Base-by-base conservation (phyloP, 1,140 invertebrate genomes). In the Lasioglossum albipes region DNA sequence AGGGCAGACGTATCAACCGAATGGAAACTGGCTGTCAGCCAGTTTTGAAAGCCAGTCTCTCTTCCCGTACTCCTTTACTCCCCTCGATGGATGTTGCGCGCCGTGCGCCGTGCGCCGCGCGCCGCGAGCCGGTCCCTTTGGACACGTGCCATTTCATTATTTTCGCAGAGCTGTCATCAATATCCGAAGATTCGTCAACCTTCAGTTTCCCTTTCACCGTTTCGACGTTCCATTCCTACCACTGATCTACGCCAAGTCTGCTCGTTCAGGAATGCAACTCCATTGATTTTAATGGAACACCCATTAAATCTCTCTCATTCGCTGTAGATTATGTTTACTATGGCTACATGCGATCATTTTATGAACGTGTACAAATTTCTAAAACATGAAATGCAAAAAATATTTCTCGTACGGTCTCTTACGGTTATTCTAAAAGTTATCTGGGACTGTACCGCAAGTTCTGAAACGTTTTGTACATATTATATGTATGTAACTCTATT, bases 121-220 rank as follows among this genome's bases (percentile, higher is more conserved):
- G n/a, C n/a, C n/a, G n/a, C n/a, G n/a, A n/a, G n/a, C 52, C 45
- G 75, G 42, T 82, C 62, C 76, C 69, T 64, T 65, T 86, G 84
- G 83, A 86, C 54, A 22, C 10, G 22, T 80, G 83, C 84, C 83
- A 86, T 85, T 86, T 86, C 84, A 85, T 85, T 86, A 85, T 82
- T 75, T 45, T 75, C 62, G 18, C 59, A 61, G 22, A 16, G 18
- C 49, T 59, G 16, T 79, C 69, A 61, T 66, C 52, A n/a, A 75
- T 73, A 62, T n/a, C 72, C 16, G 27, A 13, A 12, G 42, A 52
- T 42, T 27, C 78, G 41, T 12, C n/a, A 67, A 61, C 27, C 41
- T 61, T 74, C 22, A 10, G 22, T 18, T 18, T 31, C 16, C 49
- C 7, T 57, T 57, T 36, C 6, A 5, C 45, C 45, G 2, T 45